A percentile compares a stretch with the other conserved stretches of the same genome.
phyloP scores from a whole-genome alignment of 2,797 vertebrate genomes.

The Anabas testudineus region DNA sequence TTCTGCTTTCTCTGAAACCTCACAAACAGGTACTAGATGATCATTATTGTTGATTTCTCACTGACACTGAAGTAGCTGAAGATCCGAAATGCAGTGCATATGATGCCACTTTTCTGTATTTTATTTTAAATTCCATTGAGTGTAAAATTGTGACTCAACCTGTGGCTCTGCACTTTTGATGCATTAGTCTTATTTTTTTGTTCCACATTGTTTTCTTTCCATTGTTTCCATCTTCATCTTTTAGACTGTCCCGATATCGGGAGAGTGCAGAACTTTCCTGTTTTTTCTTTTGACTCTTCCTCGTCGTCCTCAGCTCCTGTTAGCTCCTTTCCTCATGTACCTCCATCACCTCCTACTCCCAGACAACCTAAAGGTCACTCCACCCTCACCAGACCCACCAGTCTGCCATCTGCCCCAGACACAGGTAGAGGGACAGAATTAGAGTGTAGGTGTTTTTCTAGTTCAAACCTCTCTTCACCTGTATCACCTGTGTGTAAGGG shows the following conservation, averaged over 20 bases:
- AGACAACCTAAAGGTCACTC: constrained; percentile 54
- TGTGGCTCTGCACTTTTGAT: neutral
- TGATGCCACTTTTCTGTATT: neutral
- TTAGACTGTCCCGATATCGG: constrained; percentile 33
- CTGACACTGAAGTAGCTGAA: neutral
- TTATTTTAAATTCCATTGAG: neutral
- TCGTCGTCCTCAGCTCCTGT: constrained; percentile 54
- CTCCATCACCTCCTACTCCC: constrained; percentile 32
- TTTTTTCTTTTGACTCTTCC: constrained; percentile 42
- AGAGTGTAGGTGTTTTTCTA: neutral
- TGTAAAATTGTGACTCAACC: neutral
- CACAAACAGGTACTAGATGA: constrained; percentile 66
- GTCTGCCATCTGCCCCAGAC: constrained; percentile 80
- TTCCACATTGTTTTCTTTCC: neutral
- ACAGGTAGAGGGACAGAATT: constrained; percentile 73
- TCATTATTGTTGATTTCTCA: neutral
- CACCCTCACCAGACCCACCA: constrained; percentile 77
- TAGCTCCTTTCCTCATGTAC: constrained; percentile 50
- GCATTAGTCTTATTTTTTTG: neutral
- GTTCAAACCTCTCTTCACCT: neutral
- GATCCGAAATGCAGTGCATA: neutral
- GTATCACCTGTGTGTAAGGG: too few species aligned
- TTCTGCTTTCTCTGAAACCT: constrained; percentile 38
- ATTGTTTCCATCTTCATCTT: neutral
- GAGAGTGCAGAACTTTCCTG: constrained; percentile 59